phyloP scores from a whole-genome alignment of 2,797 vertebrate genomes.

The Acrocephalus scirpaceus region DNA sequence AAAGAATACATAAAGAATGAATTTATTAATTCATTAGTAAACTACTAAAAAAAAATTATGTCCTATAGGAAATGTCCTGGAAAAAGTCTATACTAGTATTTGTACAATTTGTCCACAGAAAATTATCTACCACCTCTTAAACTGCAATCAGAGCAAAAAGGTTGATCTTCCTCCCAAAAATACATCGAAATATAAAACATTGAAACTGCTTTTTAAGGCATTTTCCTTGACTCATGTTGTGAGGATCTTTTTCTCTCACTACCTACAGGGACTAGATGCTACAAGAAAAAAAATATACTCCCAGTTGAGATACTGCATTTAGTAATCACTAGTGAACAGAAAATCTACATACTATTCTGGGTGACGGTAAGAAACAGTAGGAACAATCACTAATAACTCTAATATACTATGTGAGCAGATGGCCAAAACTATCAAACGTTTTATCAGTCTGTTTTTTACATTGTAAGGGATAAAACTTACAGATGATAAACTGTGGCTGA shows the following conservation, averaged over 20 bases:
- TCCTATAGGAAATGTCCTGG: not conserved
- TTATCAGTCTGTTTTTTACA: constrained; percentile 9
- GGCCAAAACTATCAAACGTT: constrained; percentile 16
- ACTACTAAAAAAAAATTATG: not conserved
- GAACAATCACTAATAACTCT: constrained; percentile 32
- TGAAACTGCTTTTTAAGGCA: not conserved
- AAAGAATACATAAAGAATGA: not conserved
- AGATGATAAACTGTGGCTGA: constrained; percentile 16
- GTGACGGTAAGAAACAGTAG: not conserved
- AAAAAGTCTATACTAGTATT: not conserved
- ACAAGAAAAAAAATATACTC: not conserved
- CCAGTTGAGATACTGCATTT: not conserved
- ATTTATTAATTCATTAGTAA: not conserved
- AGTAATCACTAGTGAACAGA: not conserved
- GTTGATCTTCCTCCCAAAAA: not conserved
- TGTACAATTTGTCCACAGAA: not conserved
- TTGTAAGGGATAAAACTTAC: constrained; percentile 31
- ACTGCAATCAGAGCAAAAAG: not conserved
- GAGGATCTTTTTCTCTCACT: not conserved
- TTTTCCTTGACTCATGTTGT: not conserved
- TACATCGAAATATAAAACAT: not conserved
- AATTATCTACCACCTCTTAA: not conserved
- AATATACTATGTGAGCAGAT: constrained; percentile 11
- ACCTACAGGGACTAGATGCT: not conserved
- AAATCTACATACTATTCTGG: not conserved